Percentiles rank a stretch among this genome's conserved stretches.
phyloP scores from a whole-genome alignment of 2,797 vertebrate genomes.

The Galagoides demidoff region DNA sequence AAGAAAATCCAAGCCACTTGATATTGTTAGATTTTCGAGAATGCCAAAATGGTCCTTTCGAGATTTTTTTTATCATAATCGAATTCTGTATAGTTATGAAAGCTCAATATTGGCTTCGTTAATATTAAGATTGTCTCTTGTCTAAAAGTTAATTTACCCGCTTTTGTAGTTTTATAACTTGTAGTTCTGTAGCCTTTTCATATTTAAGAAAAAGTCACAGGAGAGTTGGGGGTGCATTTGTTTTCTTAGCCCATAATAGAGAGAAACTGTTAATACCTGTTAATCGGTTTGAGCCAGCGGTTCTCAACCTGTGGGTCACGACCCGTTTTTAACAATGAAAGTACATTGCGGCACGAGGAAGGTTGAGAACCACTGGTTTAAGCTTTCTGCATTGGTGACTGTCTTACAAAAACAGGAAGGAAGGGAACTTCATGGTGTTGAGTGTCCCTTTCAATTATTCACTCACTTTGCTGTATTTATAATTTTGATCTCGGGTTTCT shows the following conservation, averaged over 20 bases:
- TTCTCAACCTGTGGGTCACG: too few relatives aligned
- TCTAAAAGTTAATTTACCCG: background rate
- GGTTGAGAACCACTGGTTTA: background rate
- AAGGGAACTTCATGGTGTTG: background rate
- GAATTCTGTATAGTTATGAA: conserved; percentile 12
- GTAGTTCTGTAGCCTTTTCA: background rate
- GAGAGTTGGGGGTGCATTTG: background rate
- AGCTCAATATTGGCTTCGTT: background rate
- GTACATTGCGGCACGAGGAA: too few relatives aligned
- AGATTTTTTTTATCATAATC: background rate
- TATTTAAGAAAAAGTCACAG: conserved; percentile 22
- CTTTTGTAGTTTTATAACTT: conserved; percentile 22
- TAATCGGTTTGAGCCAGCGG: background rate
- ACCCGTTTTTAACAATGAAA: too few relatives aligned
- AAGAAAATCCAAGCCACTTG: background rate
- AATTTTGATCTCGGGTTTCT: conserved; percentile 36
- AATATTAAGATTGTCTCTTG: background rate
- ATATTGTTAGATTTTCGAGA: conserved; percentile 22
- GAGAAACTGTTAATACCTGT: background rate
- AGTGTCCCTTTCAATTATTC: background rate
- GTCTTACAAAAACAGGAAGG: conserved; percentile 9
- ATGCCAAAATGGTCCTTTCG: background rate
- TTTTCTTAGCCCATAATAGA: background rate
- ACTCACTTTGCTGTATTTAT: background rate
- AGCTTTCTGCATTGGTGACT: background rate